A percentile compares a stretch with the other conserved stretches of the same genome.
These are phyloP conservation scores for Nesidiocoris tenuis DNA, from an alignment of 2,888 invertebrate genomes.

Conservation along the genomic window DNA sequence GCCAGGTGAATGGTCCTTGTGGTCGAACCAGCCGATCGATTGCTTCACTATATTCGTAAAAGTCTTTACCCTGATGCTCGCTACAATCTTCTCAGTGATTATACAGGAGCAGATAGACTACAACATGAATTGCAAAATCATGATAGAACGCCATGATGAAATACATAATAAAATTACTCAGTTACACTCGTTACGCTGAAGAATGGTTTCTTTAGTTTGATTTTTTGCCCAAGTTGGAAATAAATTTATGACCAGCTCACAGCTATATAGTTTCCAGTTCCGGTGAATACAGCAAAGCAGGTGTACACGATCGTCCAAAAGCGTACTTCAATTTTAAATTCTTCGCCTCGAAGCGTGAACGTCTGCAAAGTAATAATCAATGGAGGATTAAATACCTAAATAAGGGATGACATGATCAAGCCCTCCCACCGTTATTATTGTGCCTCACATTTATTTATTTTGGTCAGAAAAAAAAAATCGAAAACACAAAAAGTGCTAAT, in stretches of 20 bases:
- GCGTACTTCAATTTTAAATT: slow-evolving; percentile 54
- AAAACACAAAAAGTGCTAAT: too few relatives aligned
- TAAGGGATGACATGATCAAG: too few relatives aligned
- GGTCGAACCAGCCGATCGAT: slow-evolving; percentile 56
- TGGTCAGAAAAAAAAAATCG: too few relatives aligned
- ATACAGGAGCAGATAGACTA: slow-evolving; percentile 50
- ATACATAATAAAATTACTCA: too few relatives aligned
- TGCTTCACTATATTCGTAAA: slow-evolving; percentile 56
- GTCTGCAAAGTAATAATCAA: slow-evolving; percentile 55
- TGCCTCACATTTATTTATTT: too few relatives aligned
- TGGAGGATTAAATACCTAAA: too few relatives aligned
- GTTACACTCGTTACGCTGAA: too few relatives aligned
- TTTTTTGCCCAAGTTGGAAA: too few relatives aligned
- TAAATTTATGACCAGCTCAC: slow-evolving; percentile 49
- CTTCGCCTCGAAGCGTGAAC: slow-evolving; percentile 56
- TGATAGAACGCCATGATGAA: too few relatives aligned
- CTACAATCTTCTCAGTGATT: slow-evolving; percentile 53
- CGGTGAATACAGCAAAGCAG: slow-evolving; percentile 55
- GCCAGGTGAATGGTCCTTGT: slow-evolving; percentile 54
- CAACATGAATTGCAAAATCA: too few relatives aligned
- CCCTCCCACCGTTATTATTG: too few relatives aligned
- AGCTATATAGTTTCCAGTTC: slow-evolving; percentile 55
- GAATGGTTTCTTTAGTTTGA: too few relatives aligned
- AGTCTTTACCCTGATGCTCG: slow-evolving; percentile 54
- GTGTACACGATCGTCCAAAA: slow-evolving; percentile 61